These are phyloP conservation scores for Myiozetetes cayanensis DNA, from an alignment of 2,113 vertebrate species.

Conservation along the genomic window DNA sequence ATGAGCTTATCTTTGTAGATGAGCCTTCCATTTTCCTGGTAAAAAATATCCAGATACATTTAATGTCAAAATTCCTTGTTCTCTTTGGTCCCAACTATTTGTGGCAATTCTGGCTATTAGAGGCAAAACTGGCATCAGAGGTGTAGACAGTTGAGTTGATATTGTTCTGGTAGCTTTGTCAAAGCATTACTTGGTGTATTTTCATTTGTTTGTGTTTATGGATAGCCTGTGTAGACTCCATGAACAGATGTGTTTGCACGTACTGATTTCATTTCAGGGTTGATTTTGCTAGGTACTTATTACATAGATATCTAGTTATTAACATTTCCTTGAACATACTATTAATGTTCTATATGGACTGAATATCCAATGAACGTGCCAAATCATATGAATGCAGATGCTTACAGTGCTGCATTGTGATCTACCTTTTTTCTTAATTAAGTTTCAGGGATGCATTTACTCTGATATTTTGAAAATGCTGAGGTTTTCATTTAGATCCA, in stretches of 20 bases:
- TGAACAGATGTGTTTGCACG: background rate
- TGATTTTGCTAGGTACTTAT: background rate
- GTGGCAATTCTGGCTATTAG: background rate
- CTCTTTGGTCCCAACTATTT: background rate
- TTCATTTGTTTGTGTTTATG: background rate
- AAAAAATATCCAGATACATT: background rate
- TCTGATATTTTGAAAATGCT: background rate
- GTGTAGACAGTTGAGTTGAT: background rate
- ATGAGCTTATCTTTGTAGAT: background rate
- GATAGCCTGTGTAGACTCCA: background rate
- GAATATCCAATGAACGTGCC: background rate
- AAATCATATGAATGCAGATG: background rate
- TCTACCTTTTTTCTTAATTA: background rate
- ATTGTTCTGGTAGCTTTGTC: background rate
- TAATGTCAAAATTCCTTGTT: background rate
- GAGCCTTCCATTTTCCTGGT: background rate
- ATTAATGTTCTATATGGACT: background rate
- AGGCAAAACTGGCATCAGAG: background rate
- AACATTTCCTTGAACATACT: background rate
- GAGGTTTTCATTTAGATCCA: background rate
- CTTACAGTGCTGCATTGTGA: background rate
- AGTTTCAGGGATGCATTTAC: background rate
- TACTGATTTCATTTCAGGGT: background rate
- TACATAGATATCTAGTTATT: background rate
- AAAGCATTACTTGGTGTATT: background rate